Conservation (phyloP, 2,113 vertebrate species). For the Stomatorhinus ivindoensis region DNA sequence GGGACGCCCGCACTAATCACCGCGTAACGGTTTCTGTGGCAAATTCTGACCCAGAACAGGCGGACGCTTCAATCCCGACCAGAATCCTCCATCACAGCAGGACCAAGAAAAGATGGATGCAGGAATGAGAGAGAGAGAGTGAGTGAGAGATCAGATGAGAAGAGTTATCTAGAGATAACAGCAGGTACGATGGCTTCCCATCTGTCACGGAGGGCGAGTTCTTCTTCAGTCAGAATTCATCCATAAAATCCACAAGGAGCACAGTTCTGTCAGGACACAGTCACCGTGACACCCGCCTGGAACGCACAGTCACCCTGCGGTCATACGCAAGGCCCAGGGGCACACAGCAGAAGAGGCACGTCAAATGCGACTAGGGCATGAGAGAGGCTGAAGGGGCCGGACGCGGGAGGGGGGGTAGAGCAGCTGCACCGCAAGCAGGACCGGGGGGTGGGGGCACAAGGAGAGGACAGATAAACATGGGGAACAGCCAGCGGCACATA, state of each 20-base stretch:
- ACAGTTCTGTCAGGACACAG: neutral
- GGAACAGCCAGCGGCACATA: neutral
- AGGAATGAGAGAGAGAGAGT: neutral
- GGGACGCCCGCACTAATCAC: neutral
- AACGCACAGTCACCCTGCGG: neutral
- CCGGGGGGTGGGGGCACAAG: neutral
- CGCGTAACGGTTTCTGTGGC: neutral
- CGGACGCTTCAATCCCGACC: neutral
- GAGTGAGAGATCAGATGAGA: neutral
- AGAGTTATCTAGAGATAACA: neutral
- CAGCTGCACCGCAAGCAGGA: neutral
- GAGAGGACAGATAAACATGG: neutral
- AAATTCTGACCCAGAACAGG: neutral
- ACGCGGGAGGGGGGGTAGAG: neutral
- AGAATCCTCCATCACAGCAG: neutral
- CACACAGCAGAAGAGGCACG: neutral
- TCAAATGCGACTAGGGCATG: neutral
- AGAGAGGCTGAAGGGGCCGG: neutral
- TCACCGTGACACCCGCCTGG: neutral
- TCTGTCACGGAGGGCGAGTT: neutral
- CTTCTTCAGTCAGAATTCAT: neutral
- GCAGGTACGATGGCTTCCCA: neutral
- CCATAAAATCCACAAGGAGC: neutral
- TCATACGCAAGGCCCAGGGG: neutral
- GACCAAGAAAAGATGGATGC: neutral